Conservation (phyloP, 2,113 vertebrate genomes). For the Poicephalus meyeri region DNA sequence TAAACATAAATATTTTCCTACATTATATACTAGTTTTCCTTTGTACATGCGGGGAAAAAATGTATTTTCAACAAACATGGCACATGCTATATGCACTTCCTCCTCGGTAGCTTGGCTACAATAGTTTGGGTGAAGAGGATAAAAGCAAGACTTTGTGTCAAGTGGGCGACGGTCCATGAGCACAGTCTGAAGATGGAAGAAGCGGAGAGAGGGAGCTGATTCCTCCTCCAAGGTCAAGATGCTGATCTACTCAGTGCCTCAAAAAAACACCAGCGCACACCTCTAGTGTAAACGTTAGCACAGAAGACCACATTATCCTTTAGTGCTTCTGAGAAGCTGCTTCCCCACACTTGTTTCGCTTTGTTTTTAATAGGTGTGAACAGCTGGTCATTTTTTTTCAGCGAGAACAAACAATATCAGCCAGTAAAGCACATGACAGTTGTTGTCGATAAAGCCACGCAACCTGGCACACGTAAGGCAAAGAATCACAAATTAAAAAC, state of each 20-base stretch:
- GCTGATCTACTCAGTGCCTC: conserved; percentile 61
- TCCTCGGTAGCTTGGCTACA: conserved; percentile 62
- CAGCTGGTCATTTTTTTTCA: conserved; percentile 62
- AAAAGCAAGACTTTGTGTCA: conserved; percentile 41
- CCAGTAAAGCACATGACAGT: conserved; percentile 64
- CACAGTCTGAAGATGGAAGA: conserved; percentile 42
- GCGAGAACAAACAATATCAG: conserved; percentile 64
- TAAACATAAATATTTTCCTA: conserved; percentile 80
- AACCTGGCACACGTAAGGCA: conserved; percentile 55
- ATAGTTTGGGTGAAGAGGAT: conserved; percentile 44
- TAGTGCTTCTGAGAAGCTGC: conserved; percentile 66
- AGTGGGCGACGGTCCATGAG: conserved; percentile 40
- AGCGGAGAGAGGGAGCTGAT: conserved; percentile 58
- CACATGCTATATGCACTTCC: conserved; percentile 72
- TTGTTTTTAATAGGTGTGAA: conserved; percentile 40
- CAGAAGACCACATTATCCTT: conserved; percentile 23
- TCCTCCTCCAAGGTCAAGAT: conserved; percentile 59
- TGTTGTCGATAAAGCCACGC: conserved; percentile 55
- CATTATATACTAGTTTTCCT: conserved; percentile 74
- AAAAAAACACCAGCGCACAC: conserved; percentile 45
- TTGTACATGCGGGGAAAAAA: conserved; percentile 77
- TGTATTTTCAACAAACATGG: conserved; percentile 76
- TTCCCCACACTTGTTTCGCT: not conserved
- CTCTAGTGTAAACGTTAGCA: conserved; percentile 73
- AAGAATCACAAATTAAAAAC: conserved; percentile 68